Conservation (phyloP, 37 sponge, comb jelly and placozoan genomes). For the Ianthella basta region DNA sequence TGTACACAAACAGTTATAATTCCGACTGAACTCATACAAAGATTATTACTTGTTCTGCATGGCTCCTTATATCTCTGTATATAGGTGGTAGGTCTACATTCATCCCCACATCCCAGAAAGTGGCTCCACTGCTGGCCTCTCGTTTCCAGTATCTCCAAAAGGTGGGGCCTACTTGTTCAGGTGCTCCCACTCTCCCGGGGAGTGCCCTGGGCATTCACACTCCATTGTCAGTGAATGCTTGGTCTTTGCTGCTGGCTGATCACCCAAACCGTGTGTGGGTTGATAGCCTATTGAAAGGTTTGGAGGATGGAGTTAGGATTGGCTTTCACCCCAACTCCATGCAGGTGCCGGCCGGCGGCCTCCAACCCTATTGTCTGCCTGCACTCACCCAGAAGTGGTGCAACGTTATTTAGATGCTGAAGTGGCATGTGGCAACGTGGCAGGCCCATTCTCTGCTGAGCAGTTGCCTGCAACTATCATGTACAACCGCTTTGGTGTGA, state of each 20-base stretch:
- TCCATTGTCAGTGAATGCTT: background rate
- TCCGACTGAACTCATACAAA: no score
- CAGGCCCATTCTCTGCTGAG: background rate
- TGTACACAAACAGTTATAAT: no score
- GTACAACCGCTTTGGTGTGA: background rate
- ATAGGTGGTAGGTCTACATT: background rate
- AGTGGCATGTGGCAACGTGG: background rate
- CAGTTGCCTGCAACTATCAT: background rate
- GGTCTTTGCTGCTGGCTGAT: background rate
- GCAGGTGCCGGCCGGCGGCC: background rate
- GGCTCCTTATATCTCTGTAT: no score
- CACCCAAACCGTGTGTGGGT: background rate
- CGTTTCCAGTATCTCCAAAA: background rate
- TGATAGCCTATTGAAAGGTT: background rate
- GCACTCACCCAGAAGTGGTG: background rate
- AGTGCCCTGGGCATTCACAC: background rate
- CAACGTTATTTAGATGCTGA: background rate
- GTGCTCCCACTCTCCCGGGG: background rate
- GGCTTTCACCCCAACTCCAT: background rate
- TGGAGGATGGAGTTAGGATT: background rate
- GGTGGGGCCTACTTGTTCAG: background rate
- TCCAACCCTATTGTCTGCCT: background rate
- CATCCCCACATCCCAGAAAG: background rate
- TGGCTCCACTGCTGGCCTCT: slow-evolving; percentile 2
- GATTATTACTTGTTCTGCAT: no score